A percentile compares a stretch with the other conserved stretches of the same genome.
Evolutionary conservation across 1,140 invertebrate genomes (phyloP).

Genomic region (Papilio polytes): DNA sequence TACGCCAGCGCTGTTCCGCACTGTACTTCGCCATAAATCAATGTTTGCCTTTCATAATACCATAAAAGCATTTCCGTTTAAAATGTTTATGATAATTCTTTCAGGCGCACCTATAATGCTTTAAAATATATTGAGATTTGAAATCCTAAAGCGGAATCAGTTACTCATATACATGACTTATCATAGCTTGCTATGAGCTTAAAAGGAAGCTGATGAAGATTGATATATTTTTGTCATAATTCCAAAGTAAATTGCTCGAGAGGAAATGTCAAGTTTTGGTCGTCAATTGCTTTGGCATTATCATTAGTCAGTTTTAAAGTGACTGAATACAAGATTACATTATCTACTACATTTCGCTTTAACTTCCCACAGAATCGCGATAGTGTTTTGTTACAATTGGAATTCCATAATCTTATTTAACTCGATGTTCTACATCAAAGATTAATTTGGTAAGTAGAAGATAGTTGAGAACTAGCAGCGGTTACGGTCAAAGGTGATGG

Average conservation of each 20-base stretch:
- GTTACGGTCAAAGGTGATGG: conserved; percentile 54
- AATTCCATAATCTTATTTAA: neutral
- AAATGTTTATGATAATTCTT: neutral
- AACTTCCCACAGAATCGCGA: neutral
- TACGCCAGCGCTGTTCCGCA: conserved; percentile 24
- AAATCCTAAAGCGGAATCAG: neutral
- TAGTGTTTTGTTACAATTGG: neutral
- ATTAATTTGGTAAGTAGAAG: conserved; percentile 23
- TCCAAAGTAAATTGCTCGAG: too few species aligned
- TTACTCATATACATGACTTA: too few species aligned
- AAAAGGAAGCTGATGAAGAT: too few species aligned
- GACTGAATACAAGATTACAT: neutral
- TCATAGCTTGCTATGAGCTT: too few species aligned
- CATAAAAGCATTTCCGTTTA: conserved; percentile 18
- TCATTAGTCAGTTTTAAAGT: neutral
- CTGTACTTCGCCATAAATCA: conserved; percentile 43
- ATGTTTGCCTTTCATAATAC: conserved; percentile 40
- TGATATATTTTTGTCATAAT: too few species aligned
- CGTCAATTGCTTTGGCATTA: too few species aligned
- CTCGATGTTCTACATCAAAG: conserved; percentile 23
- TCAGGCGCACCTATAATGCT: neutral
- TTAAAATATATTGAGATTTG: neutral
- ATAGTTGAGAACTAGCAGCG: conserved; percentile 11
- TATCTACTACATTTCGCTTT: neutral
- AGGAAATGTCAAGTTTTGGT: too few species aligned